These are phyloP conservation scores for Drosophila jambulina DNA, from an alignment of 1,140 invertebrate genomes.

Conservation along the genomic window DNA sequence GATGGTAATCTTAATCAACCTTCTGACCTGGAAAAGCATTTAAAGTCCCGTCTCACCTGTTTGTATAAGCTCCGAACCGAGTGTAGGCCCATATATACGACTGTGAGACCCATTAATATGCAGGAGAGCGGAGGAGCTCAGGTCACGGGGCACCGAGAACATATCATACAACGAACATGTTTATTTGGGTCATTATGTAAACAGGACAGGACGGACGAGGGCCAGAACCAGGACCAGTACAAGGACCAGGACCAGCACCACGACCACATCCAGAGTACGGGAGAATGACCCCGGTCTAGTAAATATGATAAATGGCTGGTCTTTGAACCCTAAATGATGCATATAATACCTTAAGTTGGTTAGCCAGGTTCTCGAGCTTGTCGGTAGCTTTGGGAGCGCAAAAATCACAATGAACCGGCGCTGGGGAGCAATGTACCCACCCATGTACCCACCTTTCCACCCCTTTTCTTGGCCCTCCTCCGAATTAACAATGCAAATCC, in stretches of 20 bases:
- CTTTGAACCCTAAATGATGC: conserved; percentile 59
- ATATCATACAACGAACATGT: conserved; percentile 46
- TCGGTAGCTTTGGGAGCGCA: background rate
- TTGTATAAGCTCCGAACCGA: conserved; percentile 3
- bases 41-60: conserved; percentile 9
- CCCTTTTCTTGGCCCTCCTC: conserved; percentile 6
- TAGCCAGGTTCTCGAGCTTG: conserved; percentile 2
- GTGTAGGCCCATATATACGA: conserved; percentile 6
- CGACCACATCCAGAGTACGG: background rate
- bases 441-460: conserved; percentile 8
- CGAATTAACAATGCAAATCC: conserved; percentile 66
- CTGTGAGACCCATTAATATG: conserved; percentile 62
- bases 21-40: conserved; percentile 4
- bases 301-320: conserved; percentile 68
- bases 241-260: background rate
- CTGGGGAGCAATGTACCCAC: conserved; percentile 9
- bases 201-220: conserved; percentile 17
- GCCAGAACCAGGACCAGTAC: background rate
- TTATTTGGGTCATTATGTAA: conserved; percentile 69
- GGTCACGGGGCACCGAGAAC: conserved; percentile 15
- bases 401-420: conserved; percentile 24
- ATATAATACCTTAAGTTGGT: conserved; percentile 44
- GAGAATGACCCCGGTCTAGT: conserved; percentile 15
- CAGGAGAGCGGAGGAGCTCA: conserved; percentile 18
- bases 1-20: conserved; percentile 18